Evolutionary conservation across 1,140 invertebrate species (phyloP).

Genomic region (Rhagoletis pomonella): DNA sequence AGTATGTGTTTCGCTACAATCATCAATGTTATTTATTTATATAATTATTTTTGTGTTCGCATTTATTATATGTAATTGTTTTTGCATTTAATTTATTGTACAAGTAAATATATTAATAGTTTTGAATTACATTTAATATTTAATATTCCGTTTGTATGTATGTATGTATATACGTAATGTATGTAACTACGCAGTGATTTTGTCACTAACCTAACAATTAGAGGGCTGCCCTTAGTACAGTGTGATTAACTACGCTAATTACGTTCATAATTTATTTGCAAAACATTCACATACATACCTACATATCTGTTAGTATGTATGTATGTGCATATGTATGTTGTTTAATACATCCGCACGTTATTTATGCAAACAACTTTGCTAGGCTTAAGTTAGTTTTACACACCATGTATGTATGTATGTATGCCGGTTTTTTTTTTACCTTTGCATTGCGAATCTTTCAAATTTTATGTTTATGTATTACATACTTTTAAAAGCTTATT

Average conservation of each 20-base stretch:
- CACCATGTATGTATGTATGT: too few species aligned
- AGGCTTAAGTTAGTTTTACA: neutral
- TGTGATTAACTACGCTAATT: neutral
- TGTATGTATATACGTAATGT: conserved; percentile 1
- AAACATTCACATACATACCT: neutral
- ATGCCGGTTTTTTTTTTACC: neutral
- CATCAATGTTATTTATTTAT: conserved; percentile 60
- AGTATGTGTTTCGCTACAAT: conserved; percentile 55
- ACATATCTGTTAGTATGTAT: too few species aligned
- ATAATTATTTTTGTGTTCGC: conserved; percentile 60
- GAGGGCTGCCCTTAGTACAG: neutral
- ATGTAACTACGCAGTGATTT: neutral
- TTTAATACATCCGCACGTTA: neutral
- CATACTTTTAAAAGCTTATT: conserved; percentile 49
- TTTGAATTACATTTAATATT: neutral
- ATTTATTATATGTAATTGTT: conserved; percentile 60
- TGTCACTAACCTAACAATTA: conserved; percentile 19
- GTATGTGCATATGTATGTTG: neutral
- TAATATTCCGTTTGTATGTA: neutral
- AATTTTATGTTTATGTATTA: conserved; percentile 26
- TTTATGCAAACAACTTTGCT: neutral
- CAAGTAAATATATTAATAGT: conserved; percentile 58
- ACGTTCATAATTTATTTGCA: neutral
- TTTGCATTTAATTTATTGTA: conserved; percentile 70
- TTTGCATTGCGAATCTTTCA: neutral